A percentile compares a stretch with the other conserved stretches of the same genome.
Conservation (phyloP, 2,113 vertebrate species). For the Nothoprocta perdicaria region DNA sequence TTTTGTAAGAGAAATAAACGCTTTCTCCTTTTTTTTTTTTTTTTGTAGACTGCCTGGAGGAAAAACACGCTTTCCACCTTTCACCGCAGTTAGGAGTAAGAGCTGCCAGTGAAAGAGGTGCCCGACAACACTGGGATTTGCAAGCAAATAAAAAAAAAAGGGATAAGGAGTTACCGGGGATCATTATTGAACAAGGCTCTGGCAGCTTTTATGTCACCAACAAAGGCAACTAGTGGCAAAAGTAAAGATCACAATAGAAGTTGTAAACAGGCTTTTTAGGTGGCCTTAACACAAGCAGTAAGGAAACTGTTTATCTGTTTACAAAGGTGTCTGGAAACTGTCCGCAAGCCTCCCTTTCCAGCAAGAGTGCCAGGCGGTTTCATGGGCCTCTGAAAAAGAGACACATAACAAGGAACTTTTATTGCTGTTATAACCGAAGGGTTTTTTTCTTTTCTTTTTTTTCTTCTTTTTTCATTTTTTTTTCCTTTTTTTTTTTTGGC, state of each 20-base stretch:
- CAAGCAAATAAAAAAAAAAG: not conserved
- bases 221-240: not conserved
- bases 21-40: not conserved
- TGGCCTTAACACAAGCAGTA: not conserved
- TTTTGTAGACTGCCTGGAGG: not conserved
- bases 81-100: not conserved
- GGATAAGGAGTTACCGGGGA: not conserved
- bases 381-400: not conserved
- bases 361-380: not conserved
- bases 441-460: not conserved
- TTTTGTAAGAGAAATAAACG: not conserved
- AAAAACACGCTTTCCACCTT: rapidly evolving
- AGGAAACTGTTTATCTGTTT: not conserved
- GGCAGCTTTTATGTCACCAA: not conserved
- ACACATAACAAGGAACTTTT: not conserved
- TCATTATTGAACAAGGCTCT: not conserved
- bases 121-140: not conserved
- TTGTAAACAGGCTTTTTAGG: not conserved
- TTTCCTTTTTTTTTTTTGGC: no score
- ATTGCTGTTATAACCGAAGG: not conserved
- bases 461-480: no score
- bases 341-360: not conserved
- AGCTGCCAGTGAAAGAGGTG: not conserved
- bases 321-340: not conserved
- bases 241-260: not conserved